Conservation (phyloP, 2,113 vertebrate genomes). For the Planiliza haematocheilus region DNA sequence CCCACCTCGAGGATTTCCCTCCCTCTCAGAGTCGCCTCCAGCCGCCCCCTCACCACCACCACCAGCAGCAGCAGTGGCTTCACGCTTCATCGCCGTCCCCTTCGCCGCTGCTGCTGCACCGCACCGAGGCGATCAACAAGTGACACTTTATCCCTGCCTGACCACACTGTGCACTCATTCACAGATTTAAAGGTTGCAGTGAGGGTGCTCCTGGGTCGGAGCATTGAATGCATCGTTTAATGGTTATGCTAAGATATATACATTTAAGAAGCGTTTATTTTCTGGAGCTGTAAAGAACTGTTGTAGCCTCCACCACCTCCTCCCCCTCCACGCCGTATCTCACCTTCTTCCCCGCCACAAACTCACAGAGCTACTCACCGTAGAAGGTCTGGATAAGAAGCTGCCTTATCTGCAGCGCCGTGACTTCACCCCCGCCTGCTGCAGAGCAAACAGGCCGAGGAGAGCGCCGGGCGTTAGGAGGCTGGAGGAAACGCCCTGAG, state of each 20-base stretch:
- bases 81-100: background rate
- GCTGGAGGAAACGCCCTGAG: background rate
- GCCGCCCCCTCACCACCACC: background rate
- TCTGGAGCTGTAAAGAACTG: conserved; percentile 8
- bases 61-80: conserved; percentile 7
- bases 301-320: conserved; percentile 28
- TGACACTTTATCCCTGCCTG: conserved; percentile 18
- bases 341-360: conserved; percentile 21
- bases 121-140: conserved; percentile 20
- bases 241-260: conserved; percentile 17
- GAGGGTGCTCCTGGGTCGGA: too few relatives aligned
- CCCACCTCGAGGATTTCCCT: conserved; percentile 30
- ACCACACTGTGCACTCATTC: conserved; percentile 30
- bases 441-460: background rate
- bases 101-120: conserved; percentile 28
- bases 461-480: background rate
- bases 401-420: conserved; percentile 44
- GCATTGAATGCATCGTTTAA: conserved; percentile 25
- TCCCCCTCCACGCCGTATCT: conserved; percentile 15
- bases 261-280: conserved; percentile 6
- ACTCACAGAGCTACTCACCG: conserved; percentile 18
- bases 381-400: conserved; percentile 13
- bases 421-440: conserved; percentile 15
- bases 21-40: conserved; percentile 6
- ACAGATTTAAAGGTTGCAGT: too few relatives aligned